These are phyloP conservation scores for Thaumetopoea pityocampa DNA, from an alignment of 1,140 invertebrate genomes.

Conservation along the genomic window DNA sequence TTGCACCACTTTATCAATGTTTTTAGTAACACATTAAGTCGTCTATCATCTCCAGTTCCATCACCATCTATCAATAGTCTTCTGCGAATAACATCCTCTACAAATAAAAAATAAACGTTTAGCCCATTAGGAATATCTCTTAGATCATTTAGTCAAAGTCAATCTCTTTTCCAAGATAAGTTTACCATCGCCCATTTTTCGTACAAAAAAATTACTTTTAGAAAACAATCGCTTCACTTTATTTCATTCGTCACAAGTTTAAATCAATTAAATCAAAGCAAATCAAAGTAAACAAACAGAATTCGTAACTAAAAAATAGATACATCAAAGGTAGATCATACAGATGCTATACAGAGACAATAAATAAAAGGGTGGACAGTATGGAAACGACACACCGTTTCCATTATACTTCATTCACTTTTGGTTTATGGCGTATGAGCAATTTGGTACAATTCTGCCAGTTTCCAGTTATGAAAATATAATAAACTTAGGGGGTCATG, in stretches of 20 bases:
- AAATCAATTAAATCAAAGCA: no score
- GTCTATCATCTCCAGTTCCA: constrained; percentile 95
- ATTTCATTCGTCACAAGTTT: constrained; percentile 10
- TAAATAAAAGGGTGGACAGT: no score
- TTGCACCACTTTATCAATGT: constrained; percentile 93
- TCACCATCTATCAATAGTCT: constrained; percentile 95
- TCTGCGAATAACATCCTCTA: constrained; percentile 95
- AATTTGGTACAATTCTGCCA: no score
- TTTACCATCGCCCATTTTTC: constrained; percentile 19
- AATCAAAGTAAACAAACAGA: no score
- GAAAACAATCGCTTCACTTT: constrained; percentile 1
- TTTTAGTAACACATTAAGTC: constrained; percentile 91
- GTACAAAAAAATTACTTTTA: constrained; percentile 7
- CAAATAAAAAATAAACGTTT: constrained; percentile 43
- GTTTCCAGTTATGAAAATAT: no score
- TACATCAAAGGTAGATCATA: no score
- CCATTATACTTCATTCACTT: no score
- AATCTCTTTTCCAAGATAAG: neutral
- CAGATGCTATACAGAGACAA: no score
- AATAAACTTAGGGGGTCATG: no score
- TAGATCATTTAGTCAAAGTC: neutral
- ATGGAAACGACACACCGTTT: no score
- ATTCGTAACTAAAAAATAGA: no score
- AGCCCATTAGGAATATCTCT: neutral
- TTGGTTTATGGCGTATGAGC: no score